A percentile compares a stretch with the other conserved stretches of the same genome.
Conservation (phyloP, 2,888 invertebrate genomes). For the Aphidoletes aphidimyza region DNA sequence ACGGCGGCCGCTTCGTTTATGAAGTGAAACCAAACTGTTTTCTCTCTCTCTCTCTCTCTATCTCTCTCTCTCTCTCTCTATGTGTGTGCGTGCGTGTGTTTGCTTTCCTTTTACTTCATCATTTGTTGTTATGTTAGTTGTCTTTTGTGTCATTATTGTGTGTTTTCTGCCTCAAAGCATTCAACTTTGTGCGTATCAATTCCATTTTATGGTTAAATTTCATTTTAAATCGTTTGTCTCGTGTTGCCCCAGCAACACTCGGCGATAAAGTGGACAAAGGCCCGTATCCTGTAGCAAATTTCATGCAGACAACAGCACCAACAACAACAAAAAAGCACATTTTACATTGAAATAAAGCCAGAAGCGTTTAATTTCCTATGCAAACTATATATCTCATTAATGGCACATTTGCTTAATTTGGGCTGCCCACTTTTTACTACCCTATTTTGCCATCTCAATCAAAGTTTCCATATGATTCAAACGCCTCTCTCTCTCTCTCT, state of each 20-base stretch:
- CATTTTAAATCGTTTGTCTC: constrained; percentile 21
- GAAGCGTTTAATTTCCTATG: constrained; percentile 44
- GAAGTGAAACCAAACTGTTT: not conserved
- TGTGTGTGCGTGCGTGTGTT: not conserved
- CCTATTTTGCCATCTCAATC: not conserved
- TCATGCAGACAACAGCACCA: too few relatives aligned
- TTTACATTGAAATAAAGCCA: constrained; percentile 9
- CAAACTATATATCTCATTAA: constrained; percentile 31
- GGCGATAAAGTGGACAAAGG: not conserved
- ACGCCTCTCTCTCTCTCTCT: too few relatives aligned
- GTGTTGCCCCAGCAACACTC: not conserved
- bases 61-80: not conserved
- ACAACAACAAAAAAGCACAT: constrained; percentile 10
- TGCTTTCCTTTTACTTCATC: not conserved
- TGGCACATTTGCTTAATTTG: constrained; percentile 42
- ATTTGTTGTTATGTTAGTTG: not conserved
- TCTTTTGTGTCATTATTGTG: not conserved
- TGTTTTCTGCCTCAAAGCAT: constrained; percentile 43
- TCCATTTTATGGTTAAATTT: constrained; percentile 43
- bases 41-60: not conserved
- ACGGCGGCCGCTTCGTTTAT: constrained; percentile 9
- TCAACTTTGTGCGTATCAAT: constrained; percentile 33
- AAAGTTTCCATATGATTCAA: too few relatives aligned
- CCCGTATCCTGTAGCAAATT: not conserved
- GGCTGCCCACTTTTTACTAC: not conserved